These are phyloP conservation scores for Troides helena DNA, from an alignment of 2,888 invertebrate species.

Conservation along the genomic window DNA sequence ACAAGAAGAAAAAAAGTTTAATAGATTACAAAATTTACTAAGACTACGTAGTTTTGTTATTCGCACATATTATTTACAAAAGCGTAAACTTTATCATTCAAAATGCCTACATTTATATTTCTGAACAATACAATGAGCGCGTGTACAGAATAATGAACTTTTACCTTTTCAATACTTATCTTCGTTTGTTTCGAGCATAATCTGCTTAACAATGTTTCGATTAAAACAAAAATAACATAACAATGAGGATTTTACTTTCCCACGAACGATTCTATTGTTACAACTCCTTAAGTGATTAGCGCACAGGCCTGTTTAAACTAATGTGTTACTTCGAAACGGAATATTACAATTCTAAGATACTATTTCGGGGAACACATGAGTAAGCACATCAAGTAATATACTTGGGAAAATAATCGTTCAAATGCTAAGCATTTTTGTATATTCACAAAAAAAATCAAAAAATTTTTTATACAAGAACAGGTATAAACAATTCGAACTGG, in stretches of 20 bases:
- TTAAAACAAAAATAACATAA: constrained; percentile 21
- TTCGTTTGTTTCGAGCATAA: constrained; percentile 1
- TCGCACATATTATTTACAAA: not conserved
- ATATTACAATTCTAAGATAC: constrained; percentile 12
- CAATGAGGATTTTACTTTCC: constrained; percentile 23
- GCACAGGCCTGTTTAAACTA: constrained; percentile 11
- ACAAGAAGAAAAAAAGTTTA: too few relatives aligned
- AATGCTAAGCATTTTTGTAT: not conserved
- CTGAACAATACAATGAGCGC: not conserved
- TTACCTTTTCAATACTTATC: constrained; percentile 15
- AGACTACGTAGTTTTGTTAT: too few relatives aligned
- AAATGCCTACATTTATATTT: not conserved
- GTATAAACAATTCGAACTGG: too few relatives aligned
- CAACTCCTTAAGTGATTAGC: constrained; percentile 14
- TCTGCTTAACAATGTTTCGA: constrained; percentile 20
- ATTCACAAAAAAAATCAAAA: too few relatives aligned
- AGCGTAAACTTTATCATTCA: not conserved
- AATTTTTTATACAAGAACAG: too few relatives aligned
- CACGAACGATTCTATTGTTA: constrained; percentile 20
- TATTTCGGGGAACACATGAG: not conserved
- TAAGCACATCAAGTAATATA: not conserved
- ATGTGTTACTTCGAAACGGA: constrained; percentile 21
- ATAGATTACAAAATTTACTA: too few relatives aligned
- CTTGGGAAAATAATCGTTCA: not conserved
- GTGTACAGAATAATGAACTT: constrained; percentile 12